These are phyloP conservation scores for Catharus minimus DNA, from an alignment of 2,113 vertebrate species.

Conservation along the genomic window DNA sequence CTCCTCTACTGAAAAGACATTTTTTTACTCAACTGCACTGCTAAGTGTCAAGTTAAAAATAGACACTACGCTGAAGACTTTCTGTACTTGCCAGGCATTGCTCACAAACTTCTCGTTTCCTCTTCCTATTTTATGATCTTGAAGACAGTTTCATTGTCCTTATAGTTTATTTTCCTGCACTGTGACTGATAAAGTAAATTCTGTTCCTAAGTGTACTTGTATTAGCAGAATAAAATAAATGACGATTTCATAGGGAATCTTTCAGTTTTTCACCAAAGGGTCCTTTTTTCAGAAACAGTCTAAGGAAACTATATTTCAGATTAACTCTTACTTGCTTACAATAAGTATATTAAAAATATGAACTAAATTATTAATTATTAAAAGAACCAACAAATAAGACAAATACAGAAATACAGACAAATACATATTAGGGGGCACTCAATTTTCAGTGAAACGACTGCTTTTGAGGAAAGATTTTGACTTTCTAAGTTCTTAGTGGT, in stretches of 20 bases:
- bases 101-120: background rate
- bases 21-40: background rate
- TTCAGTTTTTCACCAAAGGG: background rate
- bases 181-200: background rate
- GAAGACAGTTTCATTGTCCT: background rate
- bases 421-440: background rate
- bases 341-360: background rate
- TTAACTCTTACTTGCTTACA: background rate
- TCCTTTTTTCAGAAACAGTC: background rate
- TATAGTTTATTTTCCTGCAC: background rate
- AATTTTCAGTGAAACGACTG: background rate
- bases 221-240: background rate
- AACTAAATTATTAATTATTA: background rate
- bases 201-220: background rate
- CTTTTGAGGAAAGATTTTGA: background rate
- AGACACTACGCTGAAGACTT: background rate
- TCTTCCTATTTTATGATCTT: background rate
- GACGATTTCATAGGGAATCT: background rate
- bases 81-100: background rate
- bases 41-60: background rate
- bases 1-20: background rate
- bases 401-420: background rate
- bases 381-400: background rate
- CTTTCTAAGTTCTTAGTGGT: background rate
- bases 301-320: background rate